A percentile compares a stretch with the other conserved stretches of the same genome.
Conservation (phyloP, 2,888 invertebrate species). For the Furcula furcula region DNA sequence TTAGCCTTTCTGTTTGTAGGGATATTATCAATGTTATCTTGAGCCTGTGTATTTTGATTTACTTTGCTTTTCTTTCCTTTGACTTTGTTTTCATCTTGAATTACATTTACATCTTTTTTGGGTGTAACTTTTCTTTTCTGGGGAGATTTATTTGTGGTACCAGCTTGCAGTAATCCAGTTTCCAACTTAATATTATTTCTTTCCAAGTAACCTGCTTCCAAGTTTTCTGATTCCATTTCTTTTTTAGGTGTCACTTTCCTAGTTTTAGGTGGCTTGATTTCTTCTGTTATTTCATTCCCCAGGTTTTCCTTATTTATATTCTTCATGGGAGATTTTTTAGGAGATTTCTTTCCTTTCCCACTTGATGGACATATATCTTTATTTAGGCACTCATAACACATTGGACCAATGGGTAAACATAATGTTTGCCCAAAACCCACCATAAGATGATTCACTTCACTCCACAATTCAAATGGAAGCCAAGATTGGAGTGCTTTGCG, state of each 20-base stretch:
- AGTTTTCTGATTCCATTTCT: conserved; percentile 20
- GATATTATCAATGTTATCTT: no score
- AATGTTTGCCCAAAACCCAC: conserved; percentile 99
- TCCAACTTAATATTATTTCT: conserved; percentile 8
- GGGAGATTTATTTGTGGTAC: conserved; percentile 4
- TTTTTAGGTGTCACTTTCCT: conserved; percentile 35
- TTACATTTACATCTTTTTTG: conserved; percentile 4
- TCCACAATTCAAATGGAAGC: conserved; percentile 93
- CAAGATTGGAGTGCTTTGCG: conserved; percentile 91
- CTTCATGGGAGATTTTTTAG: conserved; percentile 55
- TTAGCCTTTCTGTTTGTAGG: no score
- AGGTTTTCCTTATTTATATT: conserved; percentile 28
- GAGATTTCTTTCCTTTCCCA: conserved; percentile 58
- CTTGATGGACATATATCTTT: conserved; percentile 89
- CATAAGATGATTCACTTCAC: conserved; percentile 92
- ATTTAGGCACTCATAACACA: conserved; percentile 92
- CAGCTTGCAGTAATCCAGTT: conserved; percentile 3
- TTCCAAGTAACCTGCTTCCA: conserved; percentile 12
- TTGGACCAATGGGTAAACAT: conserved; percentile 91
- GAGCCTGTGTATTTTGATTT: no score
- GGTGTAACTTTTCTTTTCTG: conserved; percentile 18
- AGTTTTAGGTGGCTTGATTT: conserved; percentile 26
- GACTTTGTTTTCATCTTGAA: neutral
- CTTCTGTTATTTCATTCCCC: conserved; percentile 18
- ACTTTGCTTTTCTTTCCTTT: neutral